A percentile compares a stretch with the other conserved stretches of the same genome.
phyloP scores from a whole-genome alignment of 2,888 invertebrate species.

The Amblyjoppa proteus region DNA sequence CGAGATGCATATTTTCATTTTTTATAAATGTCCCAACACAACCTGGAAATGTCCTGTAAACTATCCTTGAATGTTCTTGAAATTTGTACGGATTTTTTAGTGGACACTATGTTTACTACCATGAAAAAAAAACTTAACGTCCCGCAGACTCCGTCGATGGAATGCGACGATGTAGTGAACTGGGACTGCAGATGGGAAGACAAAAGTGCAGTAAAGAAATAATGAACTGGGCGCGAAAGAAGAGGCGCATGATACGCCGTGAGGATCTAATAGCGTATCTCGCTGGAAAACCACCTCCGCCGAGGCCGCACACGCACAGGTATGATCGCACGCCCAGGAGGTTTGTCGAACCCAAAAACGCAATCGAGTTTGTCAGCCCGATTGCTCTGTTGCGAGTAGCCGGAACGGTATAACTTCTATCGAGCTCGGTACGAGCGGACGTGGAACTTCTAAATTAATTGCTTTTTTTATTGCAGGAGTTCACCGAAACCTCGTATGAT shows the following conservation, averaged over 20 bases:
- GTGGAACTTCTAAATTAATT: conserved; percentile 15
- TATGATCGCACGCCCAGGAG: conserved; percentile 64
- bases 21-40: background rate
- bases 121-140: conserved; percentile 3
- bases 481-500: conserved; percentile 86
- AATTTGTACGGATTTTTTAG: too few relatives aligned
- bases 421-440: background rate
- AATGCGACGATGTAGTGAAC: conserved; percentile 89
- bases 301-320: conserved; percentile 86
- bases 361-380: background rate
- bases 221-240: conserved; percentile 91
- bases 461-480: conserved; percentile 80
- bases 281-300: conserved; percentile 90
- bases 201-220: conserved; percentile 91
- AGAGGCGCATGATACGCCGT: conserved; percentile 90
- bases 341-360: background rate
- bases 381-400: background rate
- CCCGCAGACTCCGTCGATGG: conserved; percentile 90
- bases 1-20: background rate
- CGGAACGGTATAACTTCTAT: background rate
- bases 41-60: too few relatives aligned
- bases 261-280: conserved; percentile 92
- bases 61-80: too few relatives aligned
- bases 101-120: background rate
- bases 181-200: conserved; percentile 90